Evolutionary conservation across 2,113 vertebrate species (phyloP), one percentile per base, ranked within the genome.

Genomic region (Erpornis zantholeuca): DNA sequence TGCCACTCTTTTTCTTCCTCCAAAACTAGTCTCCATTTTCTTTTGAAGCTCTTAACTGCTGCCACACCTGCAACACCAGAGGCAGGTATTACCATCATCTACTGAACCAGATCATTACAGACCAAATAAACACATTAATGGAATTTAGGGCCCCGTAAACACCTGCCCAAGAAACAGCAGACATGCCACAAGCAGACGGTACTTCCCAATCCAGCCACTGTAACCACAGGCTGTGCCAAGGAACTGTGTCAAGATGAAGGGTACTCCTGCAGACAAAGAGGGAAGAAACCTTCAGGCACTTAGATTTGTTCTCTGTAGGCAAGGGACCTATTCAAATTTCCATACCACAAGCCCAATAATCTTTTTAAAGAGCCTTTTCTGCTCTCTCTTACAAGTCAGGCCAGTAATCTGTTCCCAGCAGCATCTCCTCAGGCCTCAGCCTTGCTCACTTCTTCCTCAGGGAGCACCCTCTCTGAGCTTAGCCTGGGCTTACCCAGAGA

Each of bases 401-500:
- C 42, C 36, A 35, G 20, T 12, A 52, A 78, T 16, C n/a, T 31
- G 6, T 10, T 79, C 12, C n/a, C 24, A 61, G 25, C 33, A 92
- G 35, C 14, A 20, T 27, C 31, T 66, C 47, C 44, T 59, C 63
- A 38, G 24, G 23, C 15, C 35, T 57, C 47, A 75, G 23, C 28
- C 31, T 59, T 15, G 2, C 35, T 77, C 38, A 61, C 21, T 19
- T 49, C 22, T 17, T 77, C 28, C 29, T 68, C 14, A 40, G 4
- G 21, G 11, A 82, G 2, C 15, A 40, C 12, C 6, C 17, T 49
- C 50, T 44, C 15, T 4, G 5, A 64, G 16, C 5, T 13, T 2
- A 7, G 3, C 7, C 19, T 28, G 0, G 10, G 1, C 8, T 50
- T 4, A 16, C 7, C 24, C 5, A 14, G 4, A n/a, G 6, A 15